These are phyloP conservation scores for Pogonophryne albipinna DNA, from an alignment of 2,797 vertebrate genomes.

Conservation along the genomic window DNA sequence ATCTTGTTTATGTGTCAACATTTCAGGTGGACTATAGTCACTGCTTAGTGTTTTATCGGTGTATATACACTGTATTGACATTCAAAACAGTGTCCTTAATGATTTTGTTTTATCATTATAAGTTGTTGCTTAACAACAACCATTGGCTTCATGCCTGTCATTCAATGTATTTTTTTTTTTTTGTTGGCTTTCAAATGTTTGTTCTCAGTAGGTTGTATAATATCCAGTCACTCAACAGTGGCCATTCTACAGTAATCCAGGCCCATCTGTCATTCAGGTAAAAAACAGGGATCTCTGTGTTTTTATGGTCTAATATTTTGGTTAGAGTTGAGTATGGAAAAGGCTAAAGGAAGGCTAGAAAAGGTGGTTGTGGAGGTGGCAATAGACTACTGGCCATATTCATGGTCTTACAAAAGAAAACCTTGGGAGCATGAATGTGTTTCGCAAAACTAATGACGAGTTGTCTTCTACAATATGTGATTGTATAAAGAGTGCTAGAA, in stretches of 20 bases:
- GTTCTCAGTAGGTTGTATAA: background rate
- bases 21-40: background rate
- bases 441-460: background rate
- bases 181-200: background rate
- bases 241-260: background rate
- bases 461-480: conserved; percentile 2
- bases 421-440: background rate
- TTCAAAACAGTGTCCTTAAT: background rate
- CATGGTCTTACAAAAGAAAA: background rate
- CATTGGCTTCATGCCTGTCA: background rate
- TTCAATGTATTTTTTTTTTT: background rate
- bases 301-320: background rate
- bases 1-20: background rate
- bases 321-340: background rate
- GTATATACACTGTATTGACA: background rate
- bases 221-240: background rate
- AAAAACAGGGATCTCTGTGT: background rate
- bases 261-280: conserved; percentile 1
- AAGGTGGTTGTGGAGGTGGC: background rate
- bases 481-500: conserved; percentile 13
- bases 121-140: background rate
- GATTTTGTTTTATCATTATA: background rate
- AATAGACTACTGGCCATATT: background rate
- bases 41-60: background rate
- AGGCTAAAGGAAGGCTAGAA: background rate